Conservation (phyloP, 2,113 vertebrate species). For the Semnornis frantzii region DNA sequence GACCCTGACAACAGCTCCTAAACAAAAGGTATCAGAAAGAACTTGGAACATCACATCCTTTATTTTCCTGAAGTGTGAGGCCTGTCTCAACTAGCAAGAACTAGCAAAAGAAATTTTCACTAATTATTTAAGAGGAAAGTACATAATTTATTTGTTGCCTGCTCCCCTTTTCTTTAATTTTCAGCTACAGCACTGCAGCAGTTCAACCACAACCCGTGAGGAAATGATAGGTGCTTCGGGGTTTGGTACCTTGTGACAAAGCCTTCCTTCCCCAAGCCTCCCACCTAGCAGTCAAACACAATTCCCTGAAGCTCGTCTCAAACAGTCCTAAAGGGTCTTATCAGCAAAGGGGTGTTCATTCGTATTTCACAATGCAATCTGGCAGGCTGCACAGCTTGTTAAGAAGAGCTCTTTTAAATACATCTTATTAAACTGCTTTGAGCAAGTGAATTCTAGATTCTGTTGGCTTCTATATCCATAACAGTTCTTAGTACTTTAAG, state of each 20-base stretch:
- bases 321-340: not conserved
- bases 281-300: not conserved
- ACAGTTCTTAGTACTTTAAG: not conserved
- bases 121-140: not conserved
- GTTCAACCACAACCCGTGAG: not conserved
- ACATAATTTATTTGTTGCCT: conserved; percentile 27
- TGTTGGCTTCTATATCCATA: not conserved
- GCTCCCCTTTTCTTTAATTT: not conserved
- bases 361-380: not conserved
- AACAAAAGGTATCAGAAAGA: not conserved
- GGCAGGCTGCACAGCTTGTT: not conserved
- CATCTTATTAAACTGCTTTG: not conserved
- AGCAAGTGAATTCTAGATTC: not conserved
- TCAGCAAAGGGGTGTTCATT: not conserved
- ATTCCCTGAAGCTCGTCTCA: not conserved
- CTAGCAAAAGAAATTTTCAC: not conserved
- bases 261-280: not conserved
- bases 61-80: not conserved
- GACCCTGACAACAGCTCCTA: not conserved
- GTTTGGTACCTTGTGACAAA: not conserved
- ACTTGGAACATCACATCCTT: not conserved
- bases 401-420: not conserved
- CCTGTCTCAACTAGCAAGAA: not conserved
- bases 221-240: not conserved
- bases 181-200: not conserved